phyloP scores from a whole-genome alignment of 37 sponge, comb jelly and placozoan genomes.

The Lycopodina hypogea region DNA sequence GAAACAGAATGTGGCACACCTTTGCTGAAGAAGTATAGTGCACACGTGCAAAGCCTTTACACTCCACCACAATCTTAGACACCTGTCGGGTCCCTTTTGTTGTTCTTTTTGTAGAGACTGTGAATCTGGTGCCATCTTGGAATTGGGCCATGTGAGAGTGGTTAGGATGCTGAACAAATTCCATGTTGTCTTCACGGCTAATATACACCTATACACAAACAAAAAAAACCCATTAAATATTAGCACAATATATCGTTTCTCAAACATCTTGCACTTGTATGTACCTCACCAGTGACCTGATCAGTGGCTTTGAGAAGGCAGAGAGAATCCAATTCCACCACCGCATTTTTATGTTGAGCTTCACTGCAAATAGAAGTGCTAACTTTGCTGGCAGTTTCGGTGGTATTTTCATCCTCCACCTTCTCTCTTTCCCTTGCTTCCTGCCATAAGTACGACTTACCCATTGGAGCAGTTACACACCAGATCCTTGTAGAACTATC shows the following conservation, averaged over 20 bases:
- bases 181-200: slow-evolving; percentile 73
- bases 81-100: background rate
- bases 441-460: slow-evolving; percentile 26
- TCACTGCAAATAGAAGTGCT: background rate
- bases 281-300: slow-evolving; percentile 67
- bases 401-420: background rate
- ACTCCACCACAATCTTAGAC: slow-evolving; percentile 41
- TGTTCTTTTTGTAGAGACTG: slow-evolving; percentile 20
- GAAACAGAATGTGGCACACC: slow-evolving; percentile 9
- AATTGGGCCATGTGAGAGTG: slow-evolving; percentile 69
- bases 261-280: background rate
- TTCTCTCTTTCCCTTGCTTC: background rate
- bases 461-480: slow-evolving; percentile 43
- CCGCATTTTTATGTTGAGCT: slow-evolving; percentile 19
- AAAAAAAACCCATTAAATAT: background rate
- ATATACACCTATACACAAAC: slow-evolving; percentile 60
- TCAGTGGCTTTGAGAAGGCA: slow-evolving; percentile 50
- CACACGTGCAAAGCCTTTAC: slow-evolving; percentile 77
- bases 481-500: slow-evolving; percentile 12
- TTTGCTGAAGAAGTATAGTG: slow-evolving; percentile 27
- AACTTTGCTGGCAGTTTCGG: background rate
- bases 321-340: slow-evolving; percentile 22
- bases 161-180: slow-evolving; percentile 61
- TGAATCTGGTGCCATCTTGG: slow-evolving; percentile 89
- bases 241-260: background rate